Conservation (phyloP, 2,888 invertebrate species). For the Hyposoter dolosus region DNA sequence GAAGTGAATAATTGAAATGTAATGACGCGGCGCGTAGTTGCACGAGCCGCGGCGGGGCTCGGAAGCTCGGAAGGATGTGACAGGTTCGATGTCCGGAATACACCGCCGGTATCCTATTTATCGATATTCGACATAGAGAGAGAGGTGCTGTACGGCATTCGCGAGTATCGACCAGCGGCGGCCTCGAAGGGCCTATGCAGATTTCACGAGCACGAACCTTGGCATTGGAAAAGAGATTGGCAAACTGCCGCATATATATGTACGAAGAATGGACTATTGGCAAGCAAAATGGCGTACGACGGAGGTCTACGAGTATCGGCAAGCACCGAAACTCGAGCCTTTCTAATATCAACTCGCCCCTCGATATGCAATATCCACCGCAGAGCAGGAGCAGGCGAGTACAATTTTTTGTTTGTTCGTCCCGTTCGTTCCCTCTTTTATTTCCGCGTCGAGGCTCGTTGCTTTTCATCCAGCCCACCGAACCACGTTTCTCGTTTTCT, state of each 20-base stretch:
- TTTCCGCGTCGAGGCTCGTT: conserved; percentile 56
- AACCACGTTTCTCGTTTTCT: conserved; percentile 58
- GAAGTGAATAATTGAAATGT: not conserved
- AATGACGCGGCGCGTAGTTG: too few species aligned
- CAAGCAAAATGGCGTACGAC: conserved; percentile 7
- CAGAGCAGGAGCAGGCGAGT: conserved; percentile 22
- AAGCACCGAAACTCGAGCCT: not conserved
- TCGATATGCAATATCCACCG: conserved; percentile 9
- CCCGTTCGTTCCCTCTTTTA: conserved; percentile 63
- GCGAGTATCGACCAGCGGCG: conserved; percentile 53
- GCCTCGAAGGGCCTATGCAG: conserved; percentile 11
- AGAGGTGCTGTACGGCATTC: too few species aligned
- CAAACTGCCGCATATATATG: not conserved
- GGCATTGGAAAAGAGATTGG: conserved; percentile 67
- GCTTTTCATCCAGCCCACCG: conserved; percentile 54
- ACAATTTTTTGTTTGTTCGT: conserved; percentile 60
- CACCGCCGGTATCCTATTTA: too few species aligned
- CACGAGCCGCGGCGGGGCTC: too few species aligned
- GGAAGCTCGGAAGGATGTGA: too few species aligned
- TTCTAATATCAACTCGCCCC: not conserved
- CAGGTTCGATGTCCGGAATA: too few species aligned
- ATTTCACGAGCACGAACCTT: conserved; percentile 69
- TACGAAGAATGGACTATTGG: not conserved
- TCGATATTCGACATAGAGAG: too few species aligned
- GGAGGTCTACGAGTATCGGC: not conserved